These are phyloP conservation scores for Troides oblongomaculatus DNA, from an alignment of 2,888 invertebrate species.

Conservation along the genomic window DNA sequence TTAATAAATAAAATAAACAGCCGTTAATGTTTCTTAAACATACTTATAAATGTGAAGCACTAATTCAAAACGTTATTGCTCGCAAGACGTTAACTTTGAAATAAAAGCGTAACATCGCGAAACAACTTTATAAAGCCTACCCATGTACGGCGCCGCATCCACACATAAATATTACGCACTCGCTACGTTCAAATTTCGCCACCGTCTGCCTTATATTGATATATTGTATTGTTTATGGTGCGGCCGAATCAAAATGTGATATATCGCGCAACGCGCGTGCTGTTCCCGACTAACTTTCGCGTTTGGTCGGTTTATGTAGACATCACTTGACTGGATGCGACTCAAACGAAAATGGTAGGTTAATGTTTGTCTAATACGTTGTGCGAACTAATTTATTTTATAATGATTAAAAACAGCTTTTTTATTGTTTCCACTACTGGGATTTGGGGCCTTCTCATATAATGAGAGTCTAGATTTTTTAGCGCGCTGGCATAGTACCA, in stretches of 20 bases:
- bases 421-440: too few species aligned
- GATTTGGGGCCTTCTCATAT: too few species aligned
- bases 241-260: constrained; percentile 80
- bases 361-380: background rate
- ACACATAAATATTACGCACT: constrained; percentile 75
- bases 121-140: constrained; percentile 46
- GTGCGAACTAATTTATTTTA: too few species aligned
- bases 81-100: constrained; percentile 36
- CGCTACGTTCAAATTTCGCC: constrained; percentile 78
- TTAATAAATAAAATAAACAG: constrained; percentile 19
- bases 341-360: background rate
- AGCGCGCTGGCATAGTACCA: too few species aligned
- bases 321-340: constrained; percentile 53
- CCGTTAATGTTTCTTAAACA: constrained; percentile 7
- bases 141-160: constrained; percentile 41
- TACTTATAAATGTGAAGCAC: constrained; percentile 22
- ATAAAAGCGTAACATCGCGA: constrained; percentile 38
- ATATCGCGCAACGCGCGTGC: constrained; percentile 72
- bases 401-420: too few species aligned
- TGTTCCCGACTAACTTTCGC: constrained; percentile 76
- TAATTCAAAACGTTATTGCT: constrained; percentile 36
- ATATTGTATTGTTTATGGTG: constrained; percentile 80
- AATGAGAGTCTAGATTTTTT: too few species aligned
- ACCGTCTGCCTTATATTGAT: constrained; percentile 80
- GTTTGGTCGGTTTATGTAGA: constrained; percentile 71